Conservation (phyloP, 2,797 vertebrate species). For the Enteromius unitaeniatus region DNA sequence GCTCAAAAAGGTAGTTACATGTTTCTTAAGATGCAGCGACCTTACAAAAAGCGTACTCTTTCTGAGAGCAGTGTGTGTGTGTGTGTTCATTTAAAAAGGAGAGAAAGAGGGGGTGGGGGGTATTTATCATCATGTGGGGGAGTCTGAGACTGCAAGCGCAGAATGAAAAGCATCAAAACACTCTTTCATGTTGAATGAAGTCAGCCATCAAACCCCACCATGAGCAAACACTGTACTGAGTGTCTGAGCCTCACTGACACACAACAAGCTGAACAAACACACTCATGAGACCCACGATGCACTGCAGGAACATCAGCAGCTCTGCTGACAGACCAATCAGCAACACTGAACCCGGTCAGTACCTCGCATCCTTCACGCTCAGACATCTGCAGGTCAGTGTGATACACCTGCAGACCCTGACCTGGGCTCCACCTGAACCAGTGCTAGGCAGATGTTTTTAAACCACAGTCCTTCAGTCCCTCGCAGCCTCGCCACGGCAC, state of each 20-base stretch:
- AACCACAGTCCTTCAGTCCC: background rate
- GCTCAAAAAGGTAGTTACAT: background rate
- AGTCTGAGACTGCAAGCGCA: background rate
- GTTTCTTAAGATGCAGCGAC: background rate
- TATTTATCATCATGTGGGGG: background rate
- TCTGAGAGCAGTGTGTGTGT: background rate
- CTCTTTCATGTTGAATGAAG: conserved; percentile 19
- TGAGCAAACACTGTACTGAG: conserved; percentile 6
- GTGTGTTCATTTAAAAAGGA: background rate
- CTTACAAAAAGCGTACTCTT: background rate
- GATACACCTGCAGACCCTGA: background rate
- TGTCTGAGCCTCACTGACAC: background rate
- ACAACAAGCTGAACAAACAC: conserved; percentile 16
- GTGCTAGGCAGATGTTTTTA: background rate
- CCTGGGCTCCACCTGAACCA: background rate
- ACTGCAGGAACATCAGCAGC: conserved; percentile 10
- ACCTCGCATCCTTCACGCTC: background rate
- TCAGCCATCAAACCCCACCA: background rate
- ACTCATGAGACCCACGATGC: background rate
- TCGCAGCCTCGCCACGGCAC: background rate
- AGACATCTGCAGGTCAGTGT: background rate
- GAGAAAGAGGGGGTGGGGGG: too few relatives aligned
- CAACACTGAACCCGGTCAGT: too few relatives aligned
- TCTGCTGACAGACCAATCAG: background rate
- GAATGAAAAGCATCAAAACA: conserved; percentile 20